Percentiles rank a stretch among this genome's conserved stretches.
These are phyloP conservation scores for Campylomormyrus numenius DNA, from an alignment of 2,113 vertebrate species.

Conservation along the genomic window DNA sequence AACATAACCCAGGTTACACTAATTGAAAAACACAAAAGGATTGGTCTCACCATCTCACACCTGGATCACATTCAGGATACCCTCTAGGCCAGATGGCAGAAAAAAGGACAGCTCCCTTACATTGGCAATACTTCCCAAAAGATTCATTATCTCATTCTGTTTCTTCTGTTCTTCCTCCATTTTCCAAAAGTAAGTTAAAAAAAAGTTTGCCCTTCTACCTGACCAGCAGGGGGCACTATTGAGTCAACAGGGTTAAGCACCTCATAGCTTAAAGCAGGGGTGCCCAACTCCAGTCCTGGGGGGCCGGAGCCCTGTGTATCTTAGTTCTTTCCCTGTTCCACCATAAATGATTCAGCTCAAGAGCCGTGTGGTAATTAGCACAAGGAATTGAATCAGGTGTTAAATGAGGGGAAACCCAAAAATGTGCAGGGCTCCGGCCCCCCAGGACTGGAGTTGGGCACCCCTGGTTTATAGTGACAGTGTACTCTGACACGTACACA, in stretches of 20 bases:
- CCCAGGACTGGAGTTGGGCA: too few relatives aligned
- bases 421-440: too few relatives aligned
- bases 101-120: not conserved
- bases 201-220: not conserved
- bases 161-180: not conserved
- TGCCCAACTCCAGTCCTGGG: too few relatives aligned
- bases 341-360: too few relatives aligned
- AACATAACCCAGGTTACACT: not conserved
- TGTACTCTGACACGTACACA: not conserved
- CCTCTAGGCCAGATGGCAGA: not conserved
- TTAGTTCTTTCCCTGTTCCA: too few relatives aligned
- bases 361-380: too few relatives aligned
- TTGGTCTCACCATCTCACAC: not conserved
- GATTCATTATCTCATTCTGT: not conserved
- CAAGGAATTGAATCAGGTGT: too few relatives aligned
- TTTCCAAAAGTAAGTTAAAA: not conserved
- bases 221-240: not conserved
- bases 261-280: not conserved
- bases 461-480: not conserved
- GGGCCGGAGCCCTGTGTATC: too few relatives aligned
- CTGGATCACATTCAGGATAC: not conserved
- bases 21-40: not conserved
- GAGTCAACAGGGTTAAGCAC: not conserved
- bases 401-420: too few relatives aligned
- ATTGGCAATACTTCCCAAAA: not conserved